A percentile compares a stretch with the other conserved stretches of the same genome.
Evolutionary conservation across 2,797 vertebrate genomes (phyloP).

Genomic region (Mus caroli): DNA sequence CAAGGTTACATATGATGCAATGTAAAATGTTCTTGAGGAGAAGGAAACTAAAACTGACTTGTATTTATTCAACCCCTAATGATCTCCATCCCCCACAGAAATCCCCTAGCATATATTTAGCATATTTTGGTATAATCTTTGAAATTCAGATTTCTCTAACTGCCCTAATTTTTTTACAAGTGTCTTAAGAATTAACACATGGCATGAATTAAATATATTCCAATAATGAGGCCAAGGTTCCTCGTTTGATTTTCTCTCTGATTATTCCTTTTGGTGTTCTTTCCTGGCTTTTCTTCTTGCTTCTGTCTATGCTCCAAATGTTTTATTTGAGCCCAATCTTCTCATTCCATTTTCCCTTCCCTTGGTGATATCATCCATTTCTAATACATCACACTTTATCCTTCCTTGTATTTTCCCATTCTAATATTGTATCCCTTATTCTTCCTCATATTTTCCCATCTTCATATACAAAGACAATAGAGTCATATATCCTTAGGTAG

Average conservation of each 20-base stretch:
- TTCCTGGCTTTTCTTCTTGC: constrained; percentile 27
- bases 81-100: neutral
- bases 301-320: neutral
- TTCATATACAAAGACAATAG: constrained; percentile 56
- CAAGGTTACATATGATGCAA: constrained; percentile 74
- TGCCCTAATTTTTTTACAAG: constrained; percentile 68
- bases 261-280: constrained; percentile 6
- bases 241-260: neutral
- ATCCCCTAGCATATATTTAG: constrained; percentile 29
- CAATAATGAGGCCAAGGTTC: constrained; percentile 4
- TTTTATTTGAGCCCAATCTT: constrained; percentile 17
- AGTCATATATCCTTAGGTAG: neutral
- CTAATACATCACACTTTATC: neutral
- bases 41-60: constrained; percentile 72
- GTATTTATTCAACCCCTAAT: constrained; percentile 53
- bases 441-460: constrained; percentile 19
- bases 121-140: constrained; percentile 58
- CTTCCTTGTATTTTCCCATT: constrained; percentile 16
- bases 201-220: constrained; percentile 16
- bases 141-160: constrained; percentile 26
- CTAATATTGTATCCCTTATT: neutral
- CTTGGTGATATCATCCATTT: constrained; percentile 57
- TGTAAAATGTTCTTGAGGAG: constrained; percentile 62
- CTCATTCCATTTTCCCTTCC: constrained; percentile 49
- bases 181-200: constrained; percentile 51